A percentile compares a stretch with the other conserved stretches of the same genome.
These are phyloP conservation scores for Lampris megalopsis DNA, from an alignment of 2,113 vertebrate species.

Conservation along the genomic window DNA sequence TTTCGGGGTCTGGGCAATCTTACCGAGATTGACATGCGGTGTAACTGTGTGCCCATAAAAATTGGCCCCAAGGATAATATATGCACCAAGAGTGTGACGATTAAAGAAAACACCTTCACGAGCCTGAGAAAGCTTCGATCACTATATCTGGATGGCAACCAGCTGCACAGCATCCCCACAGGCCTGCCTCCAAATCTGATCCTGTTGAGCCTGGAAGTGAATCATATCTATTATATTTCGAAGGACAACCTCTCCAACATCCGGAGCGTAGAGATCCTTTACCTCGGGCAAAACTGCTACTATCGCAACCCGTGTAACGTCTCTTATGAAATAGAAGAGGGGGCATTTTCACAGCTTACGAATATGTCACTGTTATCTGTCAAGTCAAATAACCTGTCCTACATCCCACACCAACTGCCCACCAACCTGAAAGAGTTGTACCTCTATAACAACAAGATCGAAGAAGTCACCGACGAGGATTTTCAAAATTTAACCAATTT, in stretches of 20 bases:
- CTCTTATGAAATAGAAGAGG: constrained; percentile 85
- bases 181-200: constrained; percentile 85
- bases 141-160: constrained; percentile 93
- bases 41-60: constrained; percentile 91
- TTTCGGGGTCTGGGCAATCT: constrained; percentile 86
- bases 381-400: constrained; percentile 92
- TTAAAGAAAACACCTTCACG: constrained; percentile 84
- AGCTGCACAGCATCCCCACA: constrained; percentile 86
- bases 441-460: constrained; percentile 91
- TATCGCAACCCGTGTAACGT: constrained; percentile 92
- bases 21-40: constrained; percentile 91
- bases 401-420: constrained; percentile 85
- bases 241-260: constrained; percentile 86
- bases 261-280: constrained; percentile 84
- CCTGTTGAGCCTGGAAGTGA: constrained; percentile 93
- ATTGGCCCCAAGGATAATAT: constrained; percentile 87
- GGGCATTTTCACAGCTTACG: constrained; percentile 84
- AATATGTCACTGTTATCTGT: constrained; percentile 88
- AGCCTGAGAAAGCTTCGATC: constrained; percentile 82
- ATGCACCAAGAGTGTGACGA: constrained; percentile 74
- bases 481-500: constrained; percentile 85
- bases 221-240: constrained; percentile 85
- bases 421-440: constrained; percentile 87
- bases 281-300: constrained; percentile 95
- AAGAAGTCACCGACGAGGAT: constrained; percentile 80